phyloP scores from a whole-genome alignment of 2,797 vertebrate genomes.

The Coendou prehensilis region DNA sequence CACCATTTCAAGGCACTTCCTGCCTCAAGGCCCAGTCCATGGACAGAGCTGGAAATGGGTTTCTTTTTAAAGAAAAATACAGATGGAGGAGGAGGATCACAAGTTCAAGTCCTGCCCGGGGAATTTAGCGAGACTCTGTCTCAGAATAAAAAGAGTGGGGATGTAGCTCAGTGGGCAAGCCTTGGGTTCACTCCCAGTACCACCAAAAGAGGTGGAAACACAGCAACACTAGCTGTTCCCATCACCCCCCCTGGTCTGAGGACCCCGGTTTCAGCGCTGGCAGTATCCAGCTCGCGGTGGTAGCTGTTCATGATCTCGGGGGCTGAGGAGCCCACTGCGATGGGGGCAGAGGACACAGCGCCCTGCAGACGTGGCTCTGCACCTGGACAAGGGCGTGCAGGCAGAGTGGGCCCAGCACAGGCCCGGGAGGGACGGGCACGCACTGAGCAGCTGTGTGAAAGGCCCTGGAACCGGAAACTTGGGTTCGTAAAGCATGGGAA shows the following conservation, averaged over 20 bases:
- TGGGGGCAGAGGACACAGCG: background rate
- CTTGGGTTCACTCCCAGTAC: background rate
- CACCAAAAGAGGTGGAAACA: background rate
- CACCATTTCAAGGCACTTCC: background rate
- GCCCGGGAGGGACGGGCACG: accelerated
- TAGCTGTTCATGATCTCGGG: background rate
- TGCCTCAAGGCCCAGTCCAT: accelerated
- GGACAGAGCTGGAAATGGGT: background rate
- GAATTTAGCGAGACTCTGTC: background rate
- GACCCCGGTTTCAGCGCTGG: background rate
- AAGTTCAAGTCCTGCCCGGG: background rate
- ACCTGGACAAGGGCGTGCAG: accelerated
- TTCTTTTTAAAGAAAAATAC: background rate
- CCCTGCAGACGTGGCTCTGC: accelerated
- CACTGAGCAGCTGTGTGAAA: accelerated
- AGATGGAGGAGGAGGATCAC: background rate
- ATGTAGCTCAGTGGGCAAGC: background rate
- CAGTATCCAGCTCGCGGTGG: background rate
- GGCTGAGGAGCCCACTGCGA: background rate
- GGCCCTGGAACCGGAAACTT: background rate
- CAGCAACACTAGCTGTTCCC: background rate
- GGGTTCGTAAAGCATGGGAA: background rate
- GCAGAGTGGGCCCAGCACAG: accelerated
- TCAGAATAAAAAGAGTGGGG: background rate
- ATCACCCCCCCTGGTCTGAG: background rate